Percentiles rank a stretch among this genome's conserved stretches.
phyloP scores from a whole-genome alignment of 2,888 invertebrate genomes.

The Iphiclides podalirius region DNA sequence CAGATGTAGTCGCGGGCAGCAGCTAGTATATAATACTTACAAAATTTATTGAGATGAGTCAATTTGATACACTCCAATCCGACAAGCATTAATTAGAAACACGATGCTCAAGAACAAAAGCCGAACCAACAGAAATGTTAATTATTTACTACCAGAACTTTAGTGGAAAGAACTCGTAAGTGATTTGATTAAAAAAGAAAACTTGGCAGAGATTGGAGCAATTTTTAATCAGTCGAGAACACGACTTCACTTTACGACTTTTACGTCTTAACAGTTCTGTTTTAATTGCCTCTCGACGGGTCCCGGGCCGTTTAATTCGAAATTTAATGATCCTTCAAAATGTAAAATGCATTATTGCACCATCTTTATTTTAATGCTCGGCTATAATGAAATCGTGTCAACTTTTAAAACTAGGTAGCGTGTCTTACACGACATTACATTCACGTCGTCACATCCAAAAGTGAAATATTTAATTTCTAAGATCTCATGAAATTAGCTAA shows the following conservation, averaged over 20 bases:
- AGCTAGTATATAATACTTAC: too few relatives aligned
- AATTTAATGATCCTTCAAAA: slow-evolving; percentile 77
- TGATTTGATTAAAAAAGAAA: slow-evolving; percentile 26
- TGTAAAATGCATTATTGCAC: slow-evolving; percentile 76
- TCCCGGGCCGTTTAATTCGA: slow-evolving; percentile 66
- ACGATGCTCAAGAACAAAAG: too few relatives aligned
- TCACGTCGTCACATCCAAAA: too few relatives aligned
- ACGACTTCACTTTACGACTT: slow-evolving; percentile 72
- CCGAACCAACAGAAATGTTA: slow-evolving; percentile 8
- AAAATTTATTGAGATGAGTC: too few relatives aligned
- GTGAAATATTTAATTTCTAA: too few relatives aligned
- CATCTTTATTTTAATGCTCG: slow-evolving; percentile 65
- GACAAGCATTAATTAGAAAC: too few relatives aligned
- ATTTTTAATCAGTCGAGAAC: slow-evolving; percentile 75
- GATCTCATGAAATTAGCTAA: too few relatives aligned
- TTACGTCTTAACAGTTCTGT: slow-evolving; percentile 71
- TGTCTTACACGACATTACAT: slow-evolving; percentile 36
- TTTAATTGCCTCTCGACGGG: slow-evolving; percentile 73
- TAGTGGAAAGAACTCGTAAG: slow-evolving; percentile 18
- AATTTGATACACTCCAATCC: too few relatives aligned
- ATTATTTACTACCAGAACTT: slow-evolving; percentile 12
- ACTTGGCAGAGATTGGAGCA: slow-evolving; percentile 49
- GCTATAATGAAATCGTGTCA: slow-evolving; percentile 49
- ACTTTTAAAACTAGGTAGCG: slow-evolving; percentile 34
- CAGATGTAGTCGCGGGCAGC: too few relatives aligned